phyloP scores from a whole-genome alignment of 2,797 vertebrate species.

The Kryptolebias ocellatus region DNA sequence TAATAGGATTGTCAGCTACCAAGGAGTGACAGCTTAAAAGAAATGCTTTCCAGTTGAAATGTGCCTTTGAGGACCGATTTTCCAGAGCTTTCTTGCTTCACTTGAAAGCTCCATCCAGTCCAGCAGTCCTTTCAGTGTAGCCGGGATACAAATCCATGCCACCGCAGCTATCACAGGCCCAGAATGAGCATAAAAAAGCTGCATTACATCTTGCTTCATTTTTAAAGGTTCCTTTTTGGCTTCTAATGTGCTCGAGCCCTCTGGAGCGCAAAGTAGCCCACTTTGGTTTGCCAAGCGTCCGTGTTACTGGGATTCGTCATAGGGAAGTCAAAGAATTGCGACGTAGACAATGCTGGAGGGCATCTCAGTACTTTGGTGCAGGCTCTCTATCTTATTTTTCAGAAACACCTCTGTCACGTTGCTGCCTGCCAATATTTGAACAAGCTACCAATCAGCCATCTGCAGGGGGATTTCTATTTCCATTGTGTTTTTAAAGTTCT shows the following conservation, averaged over 20 bases:
- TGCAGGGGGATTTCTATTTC: conserved; percentile 44
- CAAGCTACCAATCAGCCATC: conserved; percentile 65
- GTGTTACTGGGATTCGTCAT: conserved; percentile 81
- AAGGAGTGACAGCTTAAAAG: conserved; percentile 85
- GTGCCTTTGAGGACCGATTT: conserved; percentile 86
- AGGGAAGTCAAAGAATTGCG: conserved; percentile 78
- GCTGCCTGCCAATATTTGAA: conserved; percentile 55
- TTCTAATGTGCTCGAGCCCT: conserved; percentile 66
- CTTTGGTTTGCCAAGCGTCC: conserved; percentile 79
- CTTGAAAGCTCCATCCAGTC: conserved; percentile 88
- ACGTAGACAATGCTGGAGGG: conserved; percentile 74
- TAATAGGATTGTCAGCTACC: conserved; percentile 87
- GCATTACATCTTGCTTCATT: conserved; percentile 82
- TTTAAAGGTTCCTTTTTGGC: conserved; percentile 73
- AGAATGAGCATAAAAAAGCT: conserved; percentile 85
- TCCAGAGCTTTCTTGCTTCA: conserved; percentile 86
- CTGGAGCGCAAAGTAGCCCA: conserved; percentile 66
- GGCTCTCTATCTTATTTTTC: conserved; percentile 73
- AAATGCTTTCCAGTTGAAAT: conserved; percentile 86
- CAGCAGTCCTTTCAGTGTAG: conserved; percentile 83
- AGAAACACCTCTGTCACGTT: conserved; percentile 72
- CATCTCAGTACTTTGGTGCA: conserved; percentile 56
- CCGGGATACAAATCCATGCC: conserved; percentile 86
- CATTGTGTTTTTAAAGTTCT: conserved; percentile 61
- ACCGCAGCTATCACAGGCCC: conserved; percentile 82